A percentile compares a stretch with the other conserved stretches of the same genome.
Conservation (phyloP, 1,140 invertebrate species). For the Mactra quadrangularis region DNA sequence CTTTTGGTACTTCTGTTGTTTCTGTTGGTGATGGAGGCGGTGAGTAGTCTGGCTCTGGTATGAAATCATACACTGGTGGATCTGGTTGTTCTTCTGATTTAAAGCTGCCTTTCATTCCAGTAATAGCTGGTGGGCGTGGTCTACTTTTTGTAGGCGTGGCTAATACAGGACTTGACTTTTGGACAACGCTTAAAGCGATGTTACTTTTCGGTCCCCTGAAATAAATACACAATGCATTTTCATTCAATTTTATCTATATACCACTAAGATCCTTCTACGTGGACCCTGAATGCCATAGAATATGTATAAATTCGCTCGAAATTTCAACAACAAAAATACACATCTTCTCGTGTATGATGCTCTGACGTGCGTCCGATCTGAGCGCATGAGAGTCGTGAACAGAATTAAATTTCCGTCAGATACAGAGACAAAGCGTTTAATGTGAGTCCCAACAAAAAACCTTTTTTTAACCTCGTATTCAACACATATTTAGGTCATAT, state of each 20-base stretch:
- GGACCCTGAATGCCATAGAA: too few species aligned
- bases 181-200: conserved; percentile 45
- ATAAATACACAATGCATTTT: background rate
- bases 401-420: too few species aligned
- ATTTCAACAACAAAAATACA: too few species aligned
- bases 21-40: conserved; percentile 22
- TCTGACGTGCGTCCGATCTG: too few species aligned
- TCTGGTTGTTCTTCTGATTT: conserved; percentile 7
- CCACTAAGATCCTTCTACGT: too few species aligned
- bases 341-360: too few species aligned
- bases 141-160: conserved; percentile 26
- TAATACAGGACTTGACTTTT: conserved; percentile 33
- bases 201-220: background rate
- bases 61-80: conserved; percentile 31
- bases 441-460: too few species aligned
- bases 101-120: conserved; percentile 26
- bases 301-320: too few species aligned
- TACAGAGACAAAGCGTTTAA: too few species aligned
- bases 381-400: too few species aligned
- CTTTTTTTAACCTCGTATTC: too few species aligned
- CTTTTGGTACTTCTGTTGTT: background rate
- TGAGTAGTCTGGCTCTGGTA: conserved; percentile 59
- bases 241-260: background rate
- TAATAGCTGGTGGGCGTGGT: conserved; percentile 34
- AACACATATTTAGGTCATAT: too few species aligned